phyloP scores from a whole-genome alignment of 2,113 vertebrate genomes.

The Furnarius figulus region DNA sequence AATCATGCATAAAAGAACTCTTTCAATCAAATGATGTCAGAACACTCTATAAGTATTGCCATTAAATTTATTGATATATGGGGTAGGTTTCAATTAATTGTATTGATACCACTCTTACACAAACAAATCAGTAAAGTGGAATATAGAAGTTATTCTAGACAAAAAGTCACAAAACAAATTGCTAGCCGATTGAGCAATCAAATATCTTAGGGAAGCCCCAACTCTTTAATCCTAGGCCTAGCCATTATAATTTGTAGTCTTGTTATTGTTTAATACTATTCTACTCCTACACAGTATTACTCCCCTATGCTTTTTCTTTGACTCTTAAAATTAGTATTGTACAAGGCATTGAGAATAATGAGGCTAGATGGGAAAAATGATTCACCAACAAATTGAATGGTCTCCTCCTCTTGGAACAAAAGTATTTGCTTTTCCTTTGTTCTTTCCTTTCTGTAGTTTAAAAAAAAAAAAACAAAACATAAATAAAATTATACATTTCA shows the following conservation, averaged over 20 bases:
- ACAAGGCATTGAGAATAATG: neutral
- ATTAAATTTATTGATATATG: neutral
- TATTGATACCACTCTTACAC: neutral
- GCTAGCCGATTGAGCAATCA: neutral
- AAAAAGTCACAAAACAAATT: neutral
- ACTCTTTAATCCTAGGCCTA: neutral
- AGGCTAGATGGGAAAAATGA: neutral
- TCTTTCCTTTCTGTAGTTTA: neutral
- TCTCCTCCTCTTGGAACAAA: neutral
- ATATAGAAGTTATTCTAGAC: neutral
- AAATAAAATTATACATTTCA: neutral
- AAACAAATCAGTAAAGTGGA: neutral
- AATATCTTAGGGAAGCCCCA: neutral
- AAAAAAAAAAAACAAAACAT: neutral
- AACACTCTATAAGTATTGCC: neutral
- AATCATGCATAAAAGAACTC: neutral
- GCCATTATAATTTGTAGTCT: neutral
- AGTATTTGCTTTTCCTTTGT: neutral
- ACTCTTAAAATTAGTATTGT: neutral
- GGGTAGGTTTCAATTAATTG: neutral
- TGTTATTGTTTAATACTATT: neutral
- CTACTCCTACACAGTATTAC: neutral
- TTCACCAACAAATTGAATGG: neutral
- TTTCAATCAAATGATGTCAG: neutral
- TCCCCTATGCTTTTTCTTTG: neutral